Evolutionary conservation across 2,888 invertebrate species (phyloP).

Genomic region (Hedychridium roseum): DNA sequence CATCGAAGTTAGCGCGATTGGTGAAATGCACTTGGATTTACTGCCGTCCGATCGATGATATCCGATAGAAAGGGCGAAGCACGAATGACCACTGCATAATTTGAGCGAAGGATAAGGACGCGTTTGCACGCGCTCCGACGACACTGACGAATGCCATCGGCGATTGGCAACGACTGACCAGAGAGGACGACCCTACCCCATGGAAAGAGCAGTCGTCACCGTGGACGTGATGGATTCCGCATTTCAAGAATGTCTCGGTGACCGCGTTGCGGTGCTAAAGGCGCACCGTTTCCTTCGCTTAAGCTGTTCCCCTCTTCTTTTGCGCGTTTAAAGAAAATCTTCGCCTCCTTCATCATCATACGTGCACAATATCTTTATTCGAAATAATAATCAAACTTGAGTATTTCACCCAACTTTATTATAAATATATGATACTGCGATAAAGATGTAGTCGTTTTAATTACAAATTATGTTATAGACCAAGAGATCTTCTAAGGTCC

Average conservation of each 20-base stretch:
- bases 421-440: slow-evolving; percentile 9
- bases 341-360: too few relatives aligned
- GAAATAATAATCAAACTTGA: background rate
- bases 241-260: slow-evolving; percentile 31
- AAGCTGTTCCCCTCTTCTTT: too few relatives aligned
- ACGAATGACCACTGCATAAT: too few relatives aligned
- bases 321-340: too few relatives aligned
- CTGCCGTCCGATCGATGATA: too few relatives aligned
- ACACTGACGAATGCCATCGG: slow-evolving; percentile 32
- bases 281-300: slow-evolving; percentile 11
- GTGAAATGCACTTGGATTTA: too few relatives aligned
- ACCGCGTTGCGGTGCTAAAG: slow-evolving; percentile 38
- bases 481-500: slow-evolving; percentile 7
- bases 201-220: slow-evolving; percentile 31
- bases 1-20: too few relatives aligned
- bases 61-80: too few relatives aligned
- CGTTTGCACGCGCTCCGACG: too few relatives aligned
- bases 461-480: slow-evolving; percentile 13
- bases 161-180: slow-evolving; percentile 21
- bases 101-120: too few relatives aligned
- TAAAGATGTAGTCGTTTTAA: slow-evolving; percentile 4
- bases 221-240: slow-evolving; percentile 51
- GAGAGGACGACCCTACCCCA: slow-evolving; percentile 29
- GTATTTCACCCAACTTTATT: slow-evolving; percentile 8
- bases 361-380: background rate